Evolutionary conservation across 2,113 vertebrate species (phyloP).

Genomic region (Spizaetus ornatus): DNA sequence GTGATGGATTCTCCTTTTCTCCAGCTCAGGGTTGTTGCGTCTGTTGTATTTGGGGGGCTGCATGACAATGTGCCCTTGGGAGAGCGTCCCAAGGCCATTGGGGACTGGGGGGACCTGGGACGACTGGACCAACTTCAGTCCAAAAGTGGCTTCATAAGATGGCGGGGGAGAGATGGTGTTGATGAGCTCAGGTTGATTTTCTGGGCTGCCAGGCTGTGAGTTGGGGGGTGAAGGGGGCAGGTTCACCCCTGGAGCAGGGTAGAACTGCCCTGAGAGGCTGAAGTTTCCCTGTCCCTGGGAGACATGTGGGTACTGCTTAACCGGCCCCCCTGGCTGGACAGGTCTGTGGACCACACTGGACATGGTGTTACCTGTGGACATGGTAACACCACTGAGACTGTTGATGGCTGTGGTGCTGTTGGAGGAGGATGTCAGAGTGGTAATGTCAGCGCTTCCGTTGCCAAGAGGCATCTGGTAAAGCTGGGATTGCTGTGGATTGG

Average conservation of each 20-base stretch:
- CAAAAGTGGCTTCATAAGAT: constrained; percentile 75
- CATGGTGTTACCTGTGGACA: constrained; percentile 58
- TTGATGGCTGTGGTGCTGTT: constrained; percentile 75
- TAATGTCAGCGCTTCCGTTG: constrained; percentile 22
- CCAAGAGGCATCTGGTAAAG: constrained; percentile 82
- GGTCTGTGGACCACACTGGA: not conserved
- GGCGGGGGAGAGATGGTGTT: constrained; percentile 74
- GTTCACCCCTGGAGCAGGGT: constrained; percentile 72
- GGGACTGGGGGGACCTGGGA: constrained; percentile 69
- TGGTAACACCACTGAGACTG: constrained; percentile 69
- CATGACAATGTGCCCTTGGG: constrained; percentile 78
- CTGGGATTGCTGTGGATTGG: constrained; percentile 72
- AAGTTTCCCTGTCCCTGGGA: constrained; percentile 58
- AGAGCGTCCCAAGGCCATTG: constrained; percentile 65
- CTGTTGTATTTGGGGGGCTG: constrained; percentile 86
- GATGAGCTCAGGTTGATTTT: constrained; percentile 80
- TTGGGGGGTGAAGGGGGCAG: constrained; percentile 90
- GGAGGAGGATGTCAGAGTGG: constrained; percentile 68
- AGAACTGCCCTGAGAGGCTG: constrained; percentile 74
- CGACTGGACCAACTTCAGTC: constrained; percentile 74
- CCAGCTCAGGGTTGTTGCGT: constrained; percentile 89
- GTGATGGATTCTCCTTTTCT: constrained; percentile 90
- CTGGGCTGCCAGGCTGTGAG: constrained; percentile 88
- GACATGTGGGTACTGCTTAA: constrained; percentile 27
- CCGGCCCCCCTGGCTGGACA: not conserved